Evolutionary conservation across 2,888 invertebrate species (phyloP).

Genomic region (Physocephala rufipes): DNA sequence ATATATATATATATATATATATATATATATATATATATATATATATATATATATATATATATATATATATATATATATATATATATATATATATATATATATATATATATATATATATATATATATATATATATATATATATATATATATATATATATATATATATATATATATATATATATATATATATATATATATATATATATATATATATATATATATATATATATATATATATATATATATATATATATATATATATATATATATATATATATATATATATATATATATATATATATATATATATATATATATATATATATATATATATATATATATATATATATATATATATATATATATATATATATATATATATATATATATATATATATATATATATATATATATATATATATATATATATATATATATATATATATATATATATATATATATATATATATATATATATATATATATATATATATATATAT

Average conservation of each 20-base stretch:
- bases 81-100: neutral
- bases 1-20: no score
- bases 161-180: slow-evolving; percentile 1
- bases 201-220: slow-evolving; percentile 1
- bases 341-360: slow-evolving; percentile 1
- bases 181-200: slow-evolving; percentile 1
- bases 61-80: no score
- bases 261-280: slow-evolving; percentile 1
- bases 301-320: slow-evolving; percentile 1
- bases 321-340: slow-evolving; percentile 1
- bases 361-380: slow-evolving; percentile 1
- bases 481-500: slow-evolving; percentile 1
- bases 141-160: slow-evolving; percentile 1
- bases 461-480: slow-evolving; percentile 1
- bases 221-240: slow-evolving; percentile 1
- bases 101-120: slow-evolving; percentile 1
- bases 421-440: neutral
- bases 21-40: no score
- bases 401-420: neutral
- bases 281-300: slow-evolving; percentile 1
- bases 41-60: no score
- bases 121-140: neutral
- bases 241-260: slow-evolving; percentile 1
- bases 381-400: slow-evolving; percentile 1
- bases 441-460: slow-evolving; percentile 1